A percentile compares a stretch with the other conserved stretches of the same genome.
Conservation (phyloP, 2,113 vertebrate genomes). For the Eurypyga helias region DNA sequence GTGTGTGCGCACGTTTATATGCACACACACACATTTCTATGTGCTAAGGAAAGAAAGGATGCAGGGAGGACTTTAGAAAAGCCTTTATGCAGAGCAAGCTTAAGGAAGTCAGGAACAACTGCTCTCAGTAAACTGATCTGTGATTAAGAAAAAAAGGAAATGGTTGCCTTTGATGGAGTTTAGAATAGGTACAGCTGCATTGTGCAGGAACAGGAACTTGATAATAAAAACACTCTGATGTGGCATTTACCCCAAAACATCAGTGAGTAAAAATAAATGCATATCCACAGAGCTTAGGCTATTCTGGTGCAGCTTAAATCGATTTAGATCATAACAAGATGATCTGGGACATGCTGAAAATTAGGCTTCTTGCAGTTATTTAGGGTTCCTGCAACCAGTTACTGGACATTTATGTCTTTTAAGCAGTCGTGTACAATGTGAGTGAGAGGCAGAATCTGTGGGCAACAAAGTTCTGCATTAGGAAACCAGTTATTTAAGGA, state of each 20-base stretch:
- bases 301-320: background rate
- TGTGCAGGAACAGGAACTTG: constrained; percentile 47
- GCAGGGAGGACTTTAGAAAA: background rate
- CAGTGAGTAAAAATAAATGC: constrained; percentile 39
- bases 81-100: background rate
- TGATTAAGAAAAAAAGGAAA: constrained; percentile 51
- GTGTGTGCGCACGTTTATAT: fast-evolving
- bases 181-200: constrained; percentile 48
- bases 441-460: background rate
- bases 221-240: constrained; percentile 57
- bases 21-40: background rate
- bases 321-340: background rate
- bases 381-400: background rate
- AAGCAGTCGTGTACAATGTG: fast-evolving
- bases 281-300: background rate
- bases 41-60: background rate
- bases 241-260: constrained; percentile 38
- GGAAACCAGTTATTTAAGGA: background rate
- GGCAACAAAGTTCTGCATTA: background rate
- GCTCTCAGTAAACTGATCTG: constrained; percentile 1
- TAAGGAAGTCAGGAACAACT: constrained; percentile 26
- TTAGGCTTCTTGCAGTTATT: background rate
- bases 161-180: constrained; percentile 15
- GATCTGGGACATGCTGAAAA: background rate
- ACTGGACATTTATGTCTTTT: background rate